Conservation (phyloP, 2,113 vertebrate genomes). For the Bolborhynchus lineola region DNA sequence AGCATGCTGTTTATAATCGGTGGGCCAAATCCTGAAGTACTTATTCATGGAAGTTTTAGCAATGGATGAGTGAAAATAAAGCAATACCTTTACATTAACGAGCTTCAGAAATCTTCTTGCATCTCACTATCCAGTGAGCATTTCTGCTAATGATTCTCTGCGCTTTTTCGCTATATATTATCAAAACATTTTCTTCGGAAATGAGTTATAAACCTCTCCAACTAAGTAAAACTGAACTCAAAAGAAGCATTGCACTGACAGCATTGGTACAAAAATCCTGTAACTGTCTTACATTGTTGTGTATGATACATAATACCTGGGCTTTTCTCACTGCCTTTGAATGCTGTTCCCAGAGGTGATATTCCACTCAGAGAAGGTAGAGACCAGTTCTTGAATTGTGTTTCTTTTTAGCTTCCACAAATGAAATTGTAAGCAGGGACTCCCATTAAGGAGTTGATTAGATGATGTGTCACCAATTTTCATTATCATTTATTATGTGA, state of each 20-base stretch:
- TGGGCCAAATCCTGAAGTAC: not conserved
- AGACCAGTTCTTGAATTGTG: not conserved
- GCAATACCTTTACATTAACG: not conserved
- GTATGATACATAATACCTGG: not conserved
- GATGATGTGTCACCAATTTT: not conserved
- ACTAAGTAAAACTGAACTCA: not conserved
- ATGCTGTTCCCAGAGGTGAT: not conserved
- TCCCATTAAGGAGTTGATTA: not conserved
- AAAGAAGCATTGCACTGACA: not conserved
- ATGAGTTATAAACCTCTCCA: not conserved
- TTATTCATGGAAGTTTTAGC: not conserved
- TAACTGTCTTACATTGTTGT: not conserved
- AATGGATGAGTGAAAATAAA: not conserved
- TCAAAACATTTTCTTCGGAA: not conserved
- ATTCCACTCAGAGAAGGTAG: not conserved
- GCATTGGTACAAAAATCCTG: accelerated
- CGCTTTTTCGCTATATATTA: not conserved
- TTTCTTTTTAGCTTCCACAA: not conserved
- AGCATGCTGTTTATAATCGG: not conserved
- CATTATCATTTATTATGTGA: not conserved
- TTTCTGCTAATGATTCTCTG: not conserved
- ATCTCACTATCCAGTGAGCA: not conserved
- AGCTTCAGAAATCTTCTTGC: not conserved
- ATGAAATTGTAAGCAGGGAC: not conserved
- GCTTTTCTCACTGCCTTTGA: not conserved